Conservation (phyloP, 2,888 invertebrate species). For the Eristalis tenax region DNA sequence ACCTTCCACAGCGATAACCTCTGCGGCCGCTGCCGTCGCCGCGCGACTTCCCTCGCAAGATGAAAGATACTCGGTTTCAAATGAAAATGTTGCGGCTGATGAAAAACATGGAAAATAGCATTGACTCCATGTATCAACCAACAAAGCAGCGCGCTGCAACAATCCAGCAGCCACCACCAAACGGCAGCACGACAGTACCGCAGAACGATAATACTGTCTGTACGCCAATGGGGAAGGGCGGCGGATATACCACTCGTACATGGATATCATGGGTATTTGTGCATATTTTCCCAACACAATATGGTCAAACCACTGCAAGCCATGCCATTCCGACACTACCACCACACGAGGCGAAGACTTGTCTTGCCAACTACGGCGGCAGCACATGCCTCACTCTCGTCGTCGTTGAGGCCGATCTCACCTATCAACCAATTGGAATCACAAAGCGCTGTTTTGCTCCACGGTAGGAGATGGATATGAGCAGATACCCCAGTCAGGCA, state of each 20-base stretch:
- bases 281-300: conserved; percentile 43
- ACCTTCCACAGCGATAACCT: conserved; percentile 24
- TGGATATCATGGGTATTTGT: conserved; percentile 7
- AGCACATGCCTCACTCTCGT: background rate
- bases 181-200: no score
- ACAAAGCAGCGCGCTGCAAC: conserved; percentile 3
- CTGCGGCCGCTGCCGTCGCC: conserved; percentile 6
- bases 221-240: conserved; percentile 14
- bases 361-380: conserved; percentile 41
- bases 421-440: conserved; percentile 63
- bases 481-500: conserved; percentile 32
- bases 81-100: conserved; percentile 50
- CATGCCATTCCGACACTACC: conserved; percentile 27
- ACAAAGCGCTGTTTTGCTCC: conserved; percentile 42
- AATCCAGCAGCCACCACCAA: background rate
- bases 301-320: conserved; percentile 56
- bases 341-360: conserved; percentile 19
- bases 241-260: conserved; percentile 16
- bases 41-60: background rate
- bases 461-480: conserved; percentile 58
- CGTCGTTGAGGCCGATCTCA: conserved; percentile 3
- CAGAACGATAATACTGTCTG: no score
- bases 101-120: conserved; percentile 27
- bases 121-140: conserved; percentile 30
- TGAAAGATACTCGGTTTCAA: conserved; percentile 46